Conservation (phyloP, 2,113 vertebrate species). For the Alethe diademata region DNA sequence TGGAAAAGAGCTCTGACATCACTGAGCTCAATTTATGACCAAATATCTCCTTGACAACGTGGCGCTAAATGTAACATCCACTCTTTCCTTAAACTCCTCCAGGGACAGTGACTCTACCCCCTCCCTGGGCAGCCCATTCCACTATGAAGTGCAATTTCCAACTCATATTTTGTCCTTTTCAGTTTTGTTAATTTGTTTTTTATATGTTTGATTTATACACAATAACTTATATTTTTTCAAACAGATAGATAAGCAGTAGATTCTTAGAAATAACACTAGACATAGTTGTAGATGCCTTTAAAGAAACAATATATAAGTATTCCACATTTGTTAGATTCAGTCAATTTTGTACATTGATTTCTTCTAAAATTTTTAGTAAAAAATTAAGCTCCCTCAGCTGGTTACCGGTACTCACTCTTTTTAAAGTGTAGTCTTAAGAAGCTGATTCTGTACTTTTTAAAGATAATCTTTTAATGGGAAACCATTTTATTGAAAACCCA, state of each 20-base stretch:
- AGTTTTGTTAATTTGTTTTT: neutral
- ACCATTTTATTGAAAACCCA: neutral
- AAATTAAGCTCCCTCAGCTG: neutral
- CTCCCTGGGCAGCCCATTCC: neutral
- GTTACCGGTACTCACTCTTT: accelerated
- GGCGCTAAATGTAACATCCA: neutral
- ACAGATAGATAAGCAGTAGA: neutral
- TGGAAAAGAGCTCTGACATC: neutral
- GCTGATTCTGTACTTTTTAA: neutral
- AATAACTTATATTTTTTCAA: neutral
- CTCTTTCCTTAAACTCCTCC: neutral
- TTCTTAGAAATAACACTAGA: neutral
- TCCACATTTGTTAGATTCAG: neutral
- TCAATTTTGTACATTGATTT: neutral
- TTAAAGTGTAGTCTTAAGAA: neutral
- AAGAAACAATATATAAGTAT: neutral
- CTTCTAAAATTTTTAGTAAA: neutral
- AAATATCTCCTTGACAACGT: neutral
- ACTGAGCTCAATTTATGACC: neutral
- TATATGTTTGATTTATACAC: neutral
- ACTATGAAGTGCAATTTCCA: neutral
- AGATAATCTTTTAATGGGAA: neutral
- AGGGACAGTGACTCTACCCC: accelerated
- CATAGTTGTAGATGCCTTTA: neutral
- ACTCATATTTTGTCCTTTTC: neutral